Conservation (phyloP, 2,113 vertebrate genomes). For the Manacus vitellinus region DNA sequence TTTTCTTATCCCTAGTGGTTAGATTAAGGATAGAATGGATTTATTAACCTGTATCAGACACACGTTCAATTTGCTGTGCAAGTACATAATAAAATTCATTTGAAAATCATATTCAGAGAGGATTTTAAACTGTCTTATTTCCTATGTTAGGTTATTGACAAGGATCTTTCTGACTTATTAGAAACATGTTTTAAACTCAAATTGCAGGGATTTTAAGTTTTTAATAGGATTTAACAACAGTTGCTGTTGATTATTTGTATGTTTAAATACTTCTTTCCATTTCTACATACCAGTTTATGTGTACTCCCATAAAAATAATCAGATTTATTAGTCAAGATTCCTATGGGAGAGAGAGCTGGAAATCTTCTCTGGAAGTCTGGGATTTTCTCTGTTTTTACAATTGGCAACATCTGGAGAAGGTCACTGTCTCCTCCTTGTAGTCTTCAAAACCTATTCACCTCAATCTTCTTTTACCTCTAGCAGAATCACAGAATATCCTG, state of each 20-base stretch:
- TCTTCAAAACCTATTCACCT: neutral
- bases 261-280: neutral
- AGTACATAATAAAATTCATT: neutral
- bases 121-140: neutral
- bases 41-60: neutral
- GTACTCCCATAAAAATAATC: neutral
- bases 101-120: neutral
- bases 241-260: neutral
- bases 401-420: neutral
- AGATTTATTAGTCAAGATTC: neutral
- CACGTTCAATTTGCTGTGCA: neutral
- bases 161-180: neutral
- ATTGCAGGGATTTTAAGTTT: accelerated
- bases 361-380: neutral
- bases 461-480: neutral
- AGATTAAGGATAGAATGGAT: neutral
- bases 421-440: neutral
- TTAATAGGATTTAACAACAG: neutral
- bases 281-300: neutral
- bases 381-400: neutral
- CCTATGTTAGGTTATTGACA: neutral
- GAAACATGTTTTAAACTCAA: neutral
- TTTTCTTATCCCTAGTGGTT: neutral
- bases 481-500: neutral
- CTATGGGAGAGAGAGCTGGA: neutral